Evolutionary conservation across 2,888 invertebrate genomes (phyloP).

Genomic region (Lepidochrysops patricia): DNA sequence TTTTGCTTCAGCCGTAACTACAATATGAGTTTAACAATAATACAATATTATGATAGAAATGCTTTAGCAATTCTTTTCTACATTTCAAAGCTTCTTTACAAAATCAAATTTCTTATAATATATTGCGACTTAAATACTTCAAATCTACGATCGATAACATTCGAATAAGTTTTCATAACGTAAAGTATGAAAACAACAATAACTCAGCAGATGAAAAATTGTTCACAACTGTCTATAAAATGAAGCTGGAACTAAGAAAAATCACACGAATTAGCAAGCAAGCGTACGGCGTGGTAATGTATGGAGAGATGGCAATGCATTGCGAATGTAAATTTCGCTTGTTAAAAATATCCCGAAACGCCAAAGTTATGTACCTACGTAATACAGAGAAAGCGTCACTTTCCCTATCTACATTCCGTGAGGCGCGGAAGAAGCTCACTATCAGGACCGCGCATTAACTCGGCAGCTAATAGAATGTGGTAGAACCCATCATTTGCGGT

Average conservation of each 20-base stretch:
- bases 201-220: constrained; percentile 26
- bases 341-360: constrained; percentile 24
- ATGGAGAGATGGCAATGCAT: constrained; percentile 47
- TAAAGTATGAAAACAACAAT: constrained; percentile 24
- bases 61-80: constrained; percentile 7
- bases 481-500: constrained; percentile 50
- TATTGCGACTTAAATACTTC: neutral
- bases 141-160: constrained; percentile 12
- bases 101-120: constrained; percentile 9
- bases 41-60: constrained; percentile 1
- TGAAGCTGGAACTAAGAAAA: constrained; percentile 49
- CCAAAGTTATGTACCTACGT: constrained; percentile 26
- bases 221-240: constrained; percentile 33
- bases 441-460: constrained; percentile 35
- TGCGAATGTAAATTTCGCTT: constrained; percentile 46
- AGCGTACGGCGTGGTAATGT: constrained; percentile 53
- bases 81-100: constrained; percentile 12
- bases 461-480: constrained; percentile 43
- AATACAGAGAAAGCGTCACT: constrained; percentile 49
- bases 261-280: constrained; percentile 58
- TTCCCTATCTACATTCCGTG: constrained; percentile 40
- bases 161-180: constrained; percentile 8
- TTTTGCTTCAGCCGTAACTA: constrained; percentile 5
- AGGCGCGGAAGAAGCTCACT: constrained; percentile 44
- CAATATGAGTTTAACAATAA: neutral